Evolutionary conservation across 2,888 invertebrate species (phyloP).

Genomic region (Cotesia congregata): DNA sequence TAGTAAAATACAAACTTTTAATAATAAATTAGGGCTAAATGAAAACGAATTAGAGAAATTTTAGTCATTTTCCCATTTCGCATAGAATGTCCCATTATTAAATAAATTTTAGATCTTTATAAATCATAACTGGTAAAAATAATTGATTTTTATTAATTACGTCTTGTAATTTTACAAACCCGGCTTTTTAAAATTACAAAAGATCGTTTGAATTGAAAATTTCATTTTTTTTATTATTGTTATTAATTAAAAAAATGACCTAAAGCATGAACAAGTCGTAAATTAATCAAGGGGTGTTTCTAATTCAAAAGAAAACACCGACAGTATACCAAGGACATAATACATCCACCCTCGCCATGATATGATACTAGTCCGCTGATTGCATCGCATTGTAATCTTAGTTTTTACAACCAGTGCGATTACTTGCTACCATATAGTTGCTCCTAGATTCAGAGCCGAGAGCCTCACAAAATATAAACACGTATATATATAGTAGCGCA

Average conservation of each 20-base stretch:
- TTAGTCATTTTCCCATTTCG: too few relatives aligned
- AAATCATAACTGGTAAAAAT: too few relatives aligned
- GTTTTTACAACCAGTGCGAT: conserved; percentile 57
- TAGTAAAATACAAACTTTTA: too few relatives aligned
- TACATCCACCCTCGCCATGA: background rate
- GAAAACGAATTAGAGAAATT: too few relatives aligned
- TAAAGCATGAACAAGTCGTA: background rate
- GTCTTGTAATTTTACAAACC: too few relatives aligned
- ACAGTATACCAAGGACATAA: conserved; percentile 8
- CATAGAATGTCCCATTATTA: too few relatives aligned
- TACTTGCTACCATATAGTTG: conserved; percentile 3
- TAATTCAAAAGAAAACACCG: conserved; percentile 47
- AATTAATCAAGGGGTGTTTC: conserved; percentile 52
- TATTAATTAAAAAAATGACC: conserved; percentile 31
- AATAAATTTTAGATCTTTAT: too few relatives aligned
- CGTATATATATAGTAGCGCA: background rate
- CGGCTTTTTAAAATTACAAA: too few relatives aligned
- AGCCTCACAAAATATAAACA: background rate
- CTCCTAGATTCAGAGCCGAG: background rate
- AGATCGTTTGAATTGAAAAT: too few relatives aligned
- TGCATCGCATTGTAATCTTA: conserved; percentile 67
- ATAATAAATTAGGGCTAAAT: too few relatives aligned
- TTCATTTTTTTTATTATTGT: background rate
- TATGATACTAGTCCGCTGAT: conserved; percentile 53
- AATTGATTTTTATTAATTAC: too few relatives aligned